Conservation (phyloP, 2,113 vertebrate genomes). For the Equus quagga region DNA sequence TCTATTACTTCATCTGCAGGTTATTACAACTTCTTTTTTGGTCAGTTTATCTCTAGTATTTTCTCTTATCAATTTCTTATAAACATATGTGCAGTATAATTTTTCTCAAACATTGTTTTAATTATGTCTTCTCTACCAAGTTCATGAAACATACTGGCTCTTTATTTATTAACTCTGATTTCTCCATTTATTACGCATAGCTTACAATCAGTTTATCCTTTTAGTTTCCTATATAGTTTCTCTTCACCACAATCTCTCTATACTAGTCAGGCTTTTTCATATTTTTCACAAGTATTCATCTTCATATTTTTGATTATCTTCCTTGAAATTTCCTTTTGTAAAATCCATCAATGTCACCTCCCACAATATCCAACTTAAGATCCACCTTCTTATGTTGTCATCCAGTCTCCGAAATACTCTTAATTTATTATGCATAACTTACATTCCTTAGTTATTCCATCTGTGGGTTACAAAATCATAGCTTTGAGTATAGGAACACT, state of each 20-base stretch:
- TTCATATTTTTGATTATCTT: background rate
- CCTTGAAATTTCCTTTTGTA: constrained; percentile 37
- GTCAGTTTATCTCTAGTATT: background rate
- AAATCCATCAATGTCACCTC: background rate
- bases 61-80: background rate
- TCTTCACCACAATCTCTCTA: background rate
- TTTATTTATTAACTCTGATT: background rate
- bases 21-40: background rate
- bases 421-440: background rate
- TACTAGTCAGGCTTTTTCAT: background rate
- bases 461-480: background rate
- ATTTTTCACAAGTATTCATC: background rate
- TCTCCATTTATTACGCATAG: background rate
- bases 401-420: background rate
- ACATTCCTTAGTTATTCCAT: background rate
- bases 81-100: background rate
- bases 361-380: background rate
- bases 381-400: background rate
- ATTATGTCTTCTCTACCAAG: background rate
- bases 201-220: background rate
- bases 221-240: background rate
- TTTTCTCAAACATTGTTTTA: constrained; percentile 19
- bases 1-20: background rate
- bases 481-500: background rate
- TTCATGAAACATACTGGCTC: background rate